These are phyloP conservation scores for Ailurus styani DNA, from an alignment of 2,113 vertebrate genomes.

Conservation along the genomic window DNA sequence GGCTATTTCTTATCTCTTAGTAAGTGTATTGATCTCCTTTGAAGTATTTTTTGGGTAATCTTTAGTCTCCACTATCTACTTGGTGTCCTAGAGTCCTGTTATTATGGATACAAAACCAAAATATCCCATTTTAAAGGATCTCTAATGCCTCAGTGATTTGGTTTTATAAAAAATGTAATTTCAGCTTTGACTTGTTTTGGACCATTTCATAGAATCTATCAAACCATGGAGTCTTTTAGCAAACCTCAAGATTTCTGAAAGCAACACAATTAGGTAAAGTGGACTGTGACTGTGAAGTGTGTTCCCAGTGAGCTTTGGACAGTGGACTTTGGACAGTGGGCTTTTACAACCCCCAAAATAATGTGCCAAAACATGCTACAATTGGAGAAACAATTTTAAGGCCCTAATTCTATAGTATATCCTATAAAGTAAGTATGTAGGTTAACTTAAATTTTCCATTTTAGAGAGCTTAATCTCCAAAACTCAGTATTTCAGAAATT, in stretches of 20 bases:
- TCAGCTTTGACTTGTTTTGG: neutral
- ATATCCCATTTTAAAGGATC: neutral
- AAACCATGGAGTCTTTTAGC: neutral
- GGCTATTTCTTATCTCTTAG: neutral
- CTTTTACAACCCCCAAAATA: neutral
- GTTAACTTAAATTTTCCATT: neutral
- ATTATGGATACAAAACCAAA: neutral
- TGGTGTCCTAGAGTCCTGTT: neutral
- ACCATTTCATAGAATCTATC: neutral
- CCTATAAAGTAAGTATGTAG: neutral
- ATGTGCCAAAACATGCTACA: neutral
- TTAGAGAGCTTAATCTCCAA: neutral
- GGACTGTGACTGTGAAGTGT: neutral
- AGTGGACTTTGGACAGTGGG: neutral
- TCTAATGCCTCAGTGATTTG: neutral
- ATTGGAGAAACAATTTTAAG: neutral
- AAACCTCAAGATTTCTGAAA: conserved; percentile 20
- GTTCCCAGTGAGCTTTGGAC: neutral
- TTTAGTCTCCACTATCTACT: neutral
- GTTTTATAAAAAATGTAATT: neutral
- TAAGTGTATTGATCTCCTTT: conserved; percentile 6
- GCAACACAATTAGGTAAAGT: neutral
- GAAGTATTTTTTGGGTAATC: neutral
- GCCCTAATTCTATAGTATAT: neutral
- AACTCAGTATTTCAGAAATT: neutral